phyloP scores from a whole-genome alignment of 2,797 vertebrate genomes.

The Propithecus deckenii region DNA sequence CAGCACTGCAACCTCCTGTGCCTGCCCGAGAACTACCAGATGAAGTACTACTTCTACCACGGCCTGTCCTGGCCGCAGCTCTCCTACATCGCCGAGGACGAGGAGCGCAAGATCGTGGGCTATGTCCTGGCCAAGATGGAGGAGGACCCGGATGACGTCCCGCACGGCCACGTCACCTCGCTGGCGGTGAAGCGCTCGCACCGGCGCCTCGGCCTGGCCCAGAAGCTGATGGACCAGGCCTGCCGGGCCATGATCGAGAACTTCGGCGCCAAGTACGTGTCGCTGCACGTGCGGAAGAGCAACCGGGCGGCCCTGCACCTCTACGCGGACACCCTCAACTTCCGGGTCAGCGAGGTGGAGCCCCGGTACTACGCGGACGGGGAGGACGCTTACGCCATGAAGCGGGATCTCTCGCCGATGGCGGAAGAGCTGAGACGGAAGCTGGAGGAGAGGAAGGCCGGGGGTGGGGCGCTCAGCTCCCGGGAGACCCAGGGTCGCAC shows the following conservation, averaged over 20 bases:
- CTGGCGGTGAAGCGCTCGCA: constrained; percentile 95
- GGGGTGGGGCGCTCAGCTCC: constrained; percentile 78
- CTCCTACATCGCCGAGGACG: constrained; percentile 76
- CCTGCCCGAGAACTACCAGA: constrained; percentile 95
- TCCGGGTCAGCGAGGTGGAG: constrained; percentile 94
- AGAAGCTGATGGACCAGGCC: constrained; percentile 96
- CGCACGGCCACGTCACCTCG: constrained; percentile 95
- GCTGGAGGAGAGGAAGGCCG: constrained; percentile 75
- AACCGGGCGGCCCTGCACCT: constrained; percentile 93
- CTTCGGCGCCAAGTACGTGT: constrained; percentile 95
- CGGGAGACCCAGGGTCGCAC: not conserved
- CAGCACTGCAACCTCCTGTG: constrained; percentile 95
- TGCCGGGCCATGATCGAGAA: constrained; percentile 96
- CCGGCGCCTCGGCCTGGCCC: constrained; percentile 93
- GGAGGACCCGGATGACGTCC: constrained; percentile 94
- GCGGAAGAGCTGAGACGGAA: constrained; percentile 85
- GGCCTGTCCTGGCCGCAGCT: constrained; percentile 92
- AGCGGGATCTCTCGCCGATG: constrained; percentile 92
- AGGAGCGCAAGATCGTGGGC: constrained; percentile 71
- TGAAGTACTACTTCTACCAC: constrained; percentile 90
- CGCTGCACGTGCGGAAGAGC: constrained; percentile 95
- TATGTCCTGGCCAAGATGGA: constrained; percentile 84
- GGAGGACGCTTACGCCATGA: constrained; percentile 95
- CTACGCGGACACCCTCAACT: constrained; percentile 93
- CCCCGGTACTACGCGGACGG: constrained; percentile 96